Base-by-base conservation (phyloP, 2,888 invertebrate species). In the Drosophila anceps region DNA sequence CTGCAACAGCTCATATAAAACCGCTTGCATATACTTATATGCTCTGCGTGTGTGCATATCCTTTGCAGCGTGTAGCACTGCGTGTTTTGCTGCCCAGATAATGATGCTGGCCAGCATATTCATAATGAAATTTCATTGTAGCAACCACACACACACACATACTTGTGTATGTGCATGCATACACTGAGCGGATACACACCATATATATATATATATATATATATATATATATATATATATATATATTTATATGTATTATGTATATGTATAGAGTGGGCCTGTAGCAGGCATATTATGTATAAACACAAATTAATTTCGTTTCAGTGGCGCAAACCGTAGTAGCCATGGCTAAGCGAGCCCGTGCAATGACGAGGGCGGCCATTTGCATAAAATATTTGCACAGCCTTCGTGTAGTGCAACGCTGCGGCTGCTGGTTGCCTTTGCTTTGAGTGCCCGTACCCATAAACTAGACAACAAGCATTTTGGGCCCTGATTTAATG, bases 361-460 rank as follows among this genome's bases (percentile, higher is more conserved):
- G 70, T 88, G 84, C 88, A 85, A 78, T 83, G 79, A 81, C 76
- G 76, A 81, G 73, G 72, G 79, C 71, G 76, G 84, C 84, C 90
- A 90, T 91, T 91, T 91, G 90, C 91, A 91, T 89, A 90, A 91
- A 91, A 91, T 91, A 91, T 91, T 91, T 91, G 87, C 90, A 80
- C 85, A 91, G 88, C 88, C 83, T 88, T 83, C 86, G 88, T 78
- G 76, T 85, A 81, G 85, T 82, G 82, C 84, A 84, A 73, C 75
- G 83, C 68, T 75, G 63, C 71, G 69, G 69, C 79, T 76, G 75
- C 73, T 79, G 68, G 73, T 59, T 78, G 78, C 71, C 67, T 69
- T 67, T 72, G 82, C 88, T 84, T 84, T 87, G 85, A 84, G 70
- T 53, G 74, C 63, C 71, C 69, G 69, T 85, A 88, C 74, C 84